These are phyloP conservation scores for Apomyelois bistriatella DNA, from an alignment of 2,888 invertebrate species.

Conservation along the genomic window DNA sequence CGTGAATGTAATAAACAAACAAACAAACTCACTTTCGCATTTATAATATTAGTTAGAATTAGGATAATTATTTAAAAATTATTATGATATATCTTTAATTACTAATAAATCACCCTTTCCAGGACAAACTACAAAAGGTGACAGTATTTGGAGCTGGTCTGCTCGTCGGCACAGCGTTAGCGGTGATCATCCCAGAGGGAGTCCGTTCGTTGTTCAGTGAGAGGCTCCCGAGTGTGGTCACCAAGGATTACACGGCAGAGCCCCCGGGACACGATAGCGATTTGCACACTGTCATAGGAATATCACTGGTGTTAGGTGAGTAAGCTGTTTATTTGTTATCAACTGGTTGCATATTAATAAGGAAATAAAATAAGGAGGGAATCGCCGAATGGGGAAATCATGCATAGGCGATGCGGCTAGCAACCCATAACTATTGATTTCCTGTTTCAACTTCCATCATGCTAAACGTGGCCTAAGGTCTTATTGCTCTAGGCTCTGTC, in stretches of 20 bases:
- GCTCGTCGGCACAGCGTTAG: slow-evolving; percentile 97
- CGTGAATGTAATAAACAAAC: no score
- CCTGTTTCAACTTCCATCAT: no score
- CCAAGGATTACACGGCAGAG: slow-evolving; percentile 58
- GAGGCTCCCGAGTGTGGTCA: slow-evolving; percentile 44
- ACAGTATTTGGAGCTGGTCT: slow-evolving; percentile 98
- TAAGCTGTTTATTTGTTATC: background rate
- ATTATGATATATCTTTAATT: background rate
- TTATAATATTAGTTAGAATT: no score
- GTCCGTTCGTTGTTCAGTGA: slow-evolving; percentile 88
- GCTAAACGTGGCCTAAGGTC: no score
- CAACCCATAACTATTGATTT: no score
- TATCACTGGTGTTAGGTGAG: slow-evolving; percentile 91
- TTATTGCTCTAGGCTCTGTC: no score
- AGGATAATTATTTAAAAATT: no score
- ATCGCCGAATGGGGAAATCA: no score
- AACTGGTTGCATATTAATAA: background rate
- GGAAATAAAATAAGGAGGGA: no score
- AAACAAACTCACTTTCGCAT: no score
- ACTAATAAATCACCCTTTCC: slow-evolving; percentile 27
- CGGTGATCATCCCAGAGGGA: slow-evolving; percentile 99
- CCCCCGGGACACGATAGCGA: slow-evolving; percentile 71
- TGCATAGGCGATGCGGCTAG: no score
- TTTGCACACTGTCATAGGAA: slow-evolving; percentile 91
- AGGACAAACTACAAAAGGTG: slow-evolving; percentile 96